Base-by-base conservation (phyloP, 1,140 invertebrate genomes). In the Scylla paramamosain region DNA sequence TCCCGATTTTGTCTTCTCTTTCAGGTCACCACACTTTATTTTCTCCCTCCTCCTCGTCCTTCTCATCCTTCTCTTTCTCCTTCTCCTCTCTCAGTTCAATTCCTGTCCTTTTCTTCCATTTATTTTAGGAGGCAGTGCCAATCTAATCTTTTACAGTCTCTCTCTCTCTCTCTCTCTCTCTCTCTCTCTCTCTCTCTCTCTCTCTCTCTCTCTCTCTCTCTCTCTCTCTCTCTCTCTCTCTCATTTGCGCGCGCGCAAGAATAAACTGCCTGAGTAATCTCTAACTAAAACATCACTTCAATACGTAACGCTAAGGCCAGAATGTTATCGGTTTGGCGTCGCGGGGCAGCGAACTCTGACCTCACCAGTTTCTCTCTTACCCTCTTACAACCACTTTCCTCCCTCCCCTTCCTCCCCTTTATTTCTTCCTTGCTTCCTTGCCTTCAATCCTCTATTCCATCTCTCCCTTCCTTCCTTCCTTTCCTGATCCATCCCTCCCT, bases 91-190 rank as follows among this genome's bases (percentile, higher is more conserved):
- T n/a, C 25, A n/a, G 12, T n/a, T n/a, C n/a, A 77, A 77, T n/a
- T 77, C 25, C 12, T 77, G 67, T 77, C 67, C 67, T n/a, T 77
- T 77, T 77, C 25, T n/a, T 20, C 67, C 16, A 77, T n/a, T n/a
- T n/a, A n/a, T 77, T 77, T 77, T 7, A 25, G 67, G 25, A n/a
- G 25, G 25, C 67, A 77, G 67, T 77, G 20, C 67, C 16, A 77
- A n/a, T 88, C 86, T 88, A 20, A 25, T 77, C 45, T 46, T 32
- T 88, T 32, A 1, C 86, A 10, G 2, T 31, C n/a, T 88, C 31
- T 88, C 86, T 88, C 45, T 32, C 86, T 88, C 86, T 88, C 86
- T 88, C 86, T 31, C 86, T 31, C 86, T 31, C 86, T 31, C 86
- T 31, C 86, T 31, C 86, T 31, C 86, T 31, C 86, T 31, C 86